Base-by-base conservation (phyloP, 2,797 vertebrate species). In the Brotogeris chrysoptera region DNA sequence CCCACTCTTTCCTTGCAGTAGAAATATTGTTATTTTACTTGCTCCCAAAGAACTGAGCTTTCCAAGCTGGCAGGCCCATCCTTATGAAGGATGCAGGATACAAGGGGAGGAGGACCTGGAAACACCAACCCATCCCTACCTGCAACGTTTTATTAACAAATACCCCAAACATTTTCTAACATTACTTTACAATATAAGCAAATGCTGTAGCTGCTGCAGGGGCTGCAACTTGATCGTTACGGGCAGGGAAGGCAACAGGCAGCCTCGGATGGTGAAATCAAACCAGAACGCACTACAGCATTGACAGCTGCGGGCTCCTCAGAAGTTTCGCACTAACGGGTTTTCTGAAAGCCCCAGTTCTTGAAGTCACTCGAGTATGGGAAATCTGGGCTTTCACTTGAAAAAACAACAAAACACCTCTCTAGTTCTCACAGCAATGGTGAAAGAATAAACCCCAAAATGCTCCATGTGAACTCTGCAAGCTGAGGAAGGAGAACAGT, bases 281-380 rank as follows among this genome's bases (percentile, higher is more conserved):
- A 68, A 82, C 28, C 49, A 7, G 43, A 19, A 7, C 38, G 34
- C 27, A 1, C 11, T 5, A 15, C 2, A 83, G 83, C 60, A 25
- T 2, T 17, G 61, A 52, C 65, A 69, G 83, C 73, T 60, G 85
- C 47, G 52, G 72, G n/a, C 72, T 88, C 18, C 9, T 43, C 74
- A 13, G 6, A 53, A 39, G 73, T 64, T 50, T 60, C 80, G 6
- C 6, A 4, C 53, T 52, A 36, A 1, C 39, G 36, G 73, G 19
- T 20, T 23, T 79, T 79, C 73, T 77, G 74, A 94, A 92, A 95
- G 88, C 39, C 83, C 63, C 77, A 55, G 68, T 71, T 72, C 86
- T 66, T 20, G 38, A 69, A 84, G 43, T 15, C 1, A 47, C 47
- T 17, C 0, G 5, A 68, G 32, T 8, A 74, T 14, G 10, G 55